Base-by-base conservation (phyloP, 2,888 invertebrate species). In the Orchesella flavescens region DNA sequence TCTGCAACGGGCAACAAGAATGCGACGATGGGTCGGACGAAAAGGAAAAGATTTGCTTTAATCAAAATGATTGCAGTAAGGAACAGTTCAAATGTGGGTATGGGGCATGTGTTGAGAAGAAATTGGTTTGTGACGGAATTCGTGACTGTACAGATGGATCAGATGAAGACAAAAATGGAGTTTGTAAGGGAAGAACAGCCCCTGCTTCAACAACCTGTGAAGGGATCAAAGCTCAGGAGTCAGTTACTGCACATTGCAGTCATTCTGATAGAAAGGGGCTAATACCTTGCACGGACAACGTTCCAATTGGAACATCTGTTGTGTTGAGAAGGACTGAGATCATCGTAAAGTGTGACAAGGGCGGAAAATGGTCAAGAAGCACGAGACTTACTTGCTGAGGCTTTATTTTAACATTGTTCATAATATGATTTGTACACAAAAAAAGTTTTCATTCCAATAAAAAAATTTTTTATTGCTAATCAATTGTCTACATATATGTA, bases 11-110 rank as follows among this genome's bases (percentile, higher is more conserved):
- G 0, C 24, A 57, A 10, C 15, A 53, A 0, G 75, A 86, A 17
- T 86, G 86, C 61, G 77, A 81, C 5, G 86, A 86, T 17, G 69
- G 59, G 10, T 82, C 82, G 0, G 86, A 86, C 49, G 86, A 86
- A 63, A 61, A 43, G 9, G 77, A 66, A 23, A 78, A 78, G 69
- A 53, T 72, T 10, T 86, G 86, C 59, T 81, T 69, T 17, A 74
- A 84, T 34, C 78, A 85, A 66, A 66, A 77, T 46, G n/a, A 19
- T 53, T 75, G 83, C 24, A 19, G 1, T 1, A 43, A 73, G 21
- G 72, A 80, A 17, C 72, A 79, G 53, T 85, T 83, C 59, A 53
- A 69, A 59, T 85, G 85, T 49, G 53, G 12, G 0, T 85, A 85
- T 44, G 85, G 85, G 7, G 85, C 78, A 4, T 85, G 85, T 44